Base-by-base conservation (phyloP, 1,140 invertebrate genomes). In the Pseudomyrmex flavicornis region DNA sequence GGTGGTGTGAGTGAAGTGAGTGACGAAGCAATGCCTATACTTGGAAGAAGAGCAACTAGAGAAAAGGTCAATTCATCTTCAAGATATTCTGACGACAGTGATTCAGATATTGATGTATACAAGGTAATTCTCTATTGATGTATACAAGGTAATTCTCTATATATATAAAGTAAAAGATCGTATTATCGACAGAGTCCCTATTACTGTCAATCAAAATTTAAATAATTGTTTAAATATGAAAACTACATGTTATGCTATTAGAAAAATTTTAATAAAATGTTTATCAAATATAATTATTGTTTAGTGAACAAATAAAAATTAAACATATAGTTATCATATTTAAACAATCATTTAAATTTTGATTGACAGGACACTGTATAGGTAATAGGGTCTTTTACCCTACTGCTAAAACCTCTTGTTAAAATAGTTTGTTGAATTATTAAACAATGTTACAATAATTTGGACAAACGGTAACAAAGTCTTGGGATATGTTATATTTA, bases 41-140 rank as follows among this genome's bases (percentile, higher is more conserved):
- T 95, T 83, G 96, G 96, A 5, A 95, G 96, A 92, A 92, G 96
- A 85, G 96, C 95, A 2, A 95, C 95, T 10, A 94, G 96, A 87
- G 96, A 96, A 90, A 95, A 94, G 83, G 93, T 91, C 72, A 90
- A 92, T 52, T 88, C 90, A 46, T 85, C 86, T 58, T 90, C 90
- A 0, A 91, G 91, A 82, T 93, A 94, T 75, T 95, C 94, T 2
- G 94, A 95, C 85, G 95, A 95, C 15, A 95, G 95, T 63, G 95
- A 95, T 82, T 95, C 95, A 1, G 95, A 95, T 88, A 91, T 95
- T 48, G 95, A 95, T 80, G 93, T 94, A 82, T 95, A 94, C 66
- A 93, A 93, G 83, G n/a, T n/a, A n/a, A n/a, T n/a, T n/a, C n/a
- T n/a, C n/a, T 88, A 91, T 95, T 48, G 95, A 95, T 80, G 93